Conservation (phyloP, 1,140 invertebrate genomes). For the Platorchestia sp. region DNA sequence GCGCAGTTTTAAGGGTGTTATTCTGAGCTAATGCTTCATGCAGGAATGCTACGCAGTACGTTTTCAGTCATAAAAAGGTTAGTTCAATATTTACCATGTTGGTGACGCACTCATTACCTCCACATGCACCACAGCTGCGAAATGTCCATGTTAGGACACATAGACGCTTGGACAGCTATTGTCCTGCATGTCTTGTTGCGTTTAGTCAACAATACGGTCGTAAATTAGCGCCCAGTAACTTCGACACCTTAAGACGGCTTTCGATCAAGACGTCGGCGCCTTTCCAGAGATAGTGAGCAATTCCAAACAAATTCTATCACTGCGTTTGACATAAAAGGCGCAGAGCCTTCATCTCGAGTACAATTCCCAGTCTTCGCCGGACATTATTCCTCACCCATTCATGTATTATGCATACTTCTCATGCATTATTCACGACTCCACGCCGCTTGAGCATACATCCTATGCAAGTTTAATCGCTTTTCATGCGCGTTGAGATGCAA, state of each 20-base stretch:
- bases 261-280: conserved; percentile 51
- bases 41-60: background rate
- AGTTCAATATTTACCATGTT: background rate
- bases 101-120: background rate
- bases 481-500: background rate
- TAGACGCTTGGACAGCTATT: background rate
- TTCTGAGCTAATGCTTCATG: background rate
- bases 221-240: conserved; percentile 12
- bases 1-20: too few relatives aligned
- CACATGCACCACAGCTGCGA: background rate
- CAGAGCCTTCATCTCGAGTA: conserved; percentile 41
- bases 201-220: background rate
- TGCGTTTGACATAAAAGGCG: conserved; percentile 42
- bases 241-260: background rate
- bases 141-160: background rate
- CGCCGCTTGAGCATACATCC: conserved; percentile 49
- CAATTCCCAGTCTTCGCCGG: conserved; percentile 47
- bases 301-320: conserved; percentile 48
- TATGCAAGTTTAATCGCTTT: conserved; percentile 45
- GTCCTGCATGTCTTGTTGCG: background rate
- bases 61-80: background rate
- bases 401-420: conserved; percentile 36
- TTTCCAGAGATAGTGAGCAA: conserved; percentile 35
- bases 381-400: conserved; percentile 41
- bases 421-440: conserved; percentile 28